These are phyloP conservation scores for Ellobius talpinus DNA, from an alignment of 2,113 vertebrate species.

Conservation along the genomic window DNA sequence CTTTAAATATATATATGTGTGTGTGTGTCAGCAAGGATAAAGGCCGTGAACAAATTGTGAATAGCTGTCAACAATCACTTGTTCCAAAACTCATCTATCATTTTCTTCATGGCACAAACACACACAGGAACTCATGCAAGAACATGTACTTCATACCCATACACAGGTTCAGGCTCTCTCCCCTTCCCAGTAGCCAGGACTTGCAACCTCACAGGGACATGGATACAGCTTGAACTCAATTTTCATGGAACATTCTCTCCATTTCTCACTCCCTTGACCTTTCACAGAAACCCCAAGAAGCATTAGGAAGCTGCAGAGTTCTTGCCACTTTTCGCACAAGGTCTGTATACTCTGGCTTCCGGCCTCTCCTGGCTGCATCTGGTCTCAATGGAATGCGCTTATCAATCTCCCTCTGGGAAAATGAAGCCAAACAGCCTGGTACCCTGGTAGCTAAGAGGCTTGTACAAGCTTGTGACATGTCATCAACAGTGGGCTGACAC, in stretches of 20 bases:
- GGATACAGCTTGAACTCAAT: background rate
- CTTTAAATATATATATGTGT: too few species aligned
- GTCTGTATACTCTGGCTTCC: slow-evolving; percentile 6
- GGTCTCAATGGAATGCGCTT: slow-evolving; percentile 73
- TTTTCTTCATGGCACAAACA: background rate
- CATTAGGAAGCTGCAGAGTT: background rate
- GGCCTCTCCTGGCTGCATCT: slow-evolving; percentile 54
- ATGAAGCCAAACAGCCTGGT: slow-evolving; percentile 63
- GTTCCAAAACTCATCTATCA: too few species aligned
- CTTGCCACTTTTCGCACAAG: background rate
- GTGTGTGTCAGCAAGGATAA: background rate
- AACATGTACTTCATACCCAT: background rate
- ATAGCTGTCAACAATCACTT: background rate
- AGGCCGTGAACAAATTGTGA: background rate
- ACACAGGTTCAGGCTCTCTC: background rate
- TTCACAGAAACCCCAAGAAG: slow-evolving; percentile 6
- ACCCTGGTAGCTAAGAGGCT: slow-evolving; percentile 36
- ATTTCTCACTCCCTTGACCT: background rate
- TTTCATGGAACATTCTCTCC: background rate
- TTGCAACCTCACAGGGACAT: background rate
- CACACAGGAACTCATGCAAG: background rate
- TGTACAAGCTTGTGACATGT: slow-evolving; percentile 72
- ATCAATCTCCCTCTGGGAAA: slow-evolving; percentile 64
- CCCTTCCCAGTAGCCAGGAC: background rate
- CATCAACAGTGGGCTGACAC: slow-evolving; percentile 56